phyloP scores from a whole-genome alignment of 2,888 invertebrate genomes.

The Odontomyia ornata region DNA sequence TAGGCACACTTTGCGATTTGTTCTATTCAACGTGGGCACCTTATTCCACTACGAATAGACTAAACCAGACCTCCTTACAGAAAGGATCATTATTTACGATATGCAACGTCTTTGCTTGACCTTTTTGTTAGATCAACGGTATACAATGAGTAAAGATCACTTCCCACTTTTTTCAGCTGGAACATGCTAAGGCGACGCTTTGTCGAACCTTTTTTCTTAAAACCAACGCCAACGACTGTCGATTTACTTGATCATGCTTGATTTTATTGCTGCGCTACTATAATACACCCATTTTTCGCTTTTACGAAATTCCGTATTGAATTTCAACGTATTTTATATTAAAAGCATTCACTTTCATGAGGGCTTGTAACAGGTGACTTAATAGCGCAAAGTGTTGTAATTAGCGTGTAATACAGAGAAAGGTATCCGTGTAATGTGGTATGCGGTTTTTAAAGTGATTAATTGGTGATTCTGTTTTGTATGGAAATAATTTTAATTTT shows the following conservation, averaged over 20 bases:
- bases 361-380: neutral
- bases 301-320: neutral
- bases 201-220: too few species aligned
- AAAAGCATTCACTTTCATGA: constrained; percentile 1
- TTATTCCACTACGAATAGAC: neutral
- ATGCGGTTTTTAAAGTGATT: too few species aligned
- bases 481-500: too few species aligned
- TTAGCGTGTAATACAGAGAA: too few species aligned
- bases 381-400: too few species aligned
- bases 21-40: constrained; percentile 3
- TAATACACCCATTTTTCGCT: neutral
- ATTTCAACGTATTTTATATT: neutral
- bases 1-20: constrained; percentile 34
- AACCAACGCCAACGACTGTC: too few species aligned
- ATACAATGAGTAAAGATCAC: constrained; percentile 10
- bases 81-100: constrained; percentile 9
- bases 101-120: neutral
- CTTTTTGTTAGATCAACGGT: neutral
- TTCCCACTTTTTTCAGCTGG: neutral
- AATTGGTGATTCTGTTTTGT: too few species aligned
- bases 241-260: neutral
- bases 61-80: neutral
- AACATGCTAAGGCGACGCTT: too few species aligned
- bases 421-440: too few species aligned
- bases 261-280: neutral